Base-by-base conservation (phyloP, 2,888 invertebrate genomes). In the Conchocele bisecta region DNA sequence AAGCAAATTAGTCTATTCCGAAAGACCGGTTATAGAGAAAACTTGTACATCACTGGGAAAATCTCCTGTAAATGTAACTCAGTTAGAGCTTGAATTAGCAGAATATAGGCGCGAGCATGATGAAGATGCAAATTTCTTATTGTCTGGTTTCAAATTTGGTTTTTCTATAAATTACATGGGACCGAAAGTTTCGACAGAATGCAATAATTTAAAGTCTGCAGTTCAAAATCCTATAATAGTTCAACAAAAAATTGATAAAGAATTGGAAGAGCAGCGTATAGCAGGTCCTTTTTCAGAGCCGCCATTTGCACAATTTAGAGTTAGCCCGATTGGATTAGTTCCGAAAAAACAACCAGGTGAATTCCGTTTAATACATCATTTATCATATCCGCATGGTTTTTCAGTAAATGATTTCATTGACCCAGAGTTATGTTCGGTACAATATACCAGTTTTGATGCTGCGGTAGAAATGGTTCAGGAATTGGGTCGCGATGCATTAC, bases 141-240 rank as follows among this genome's bases (percentile, higher is more conserved):
- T 46, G 24, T 39, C 26, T 33, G 69, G 64, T 29, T 69, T 74
- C 50, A 37, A 17, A 31, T 1, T 46, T 15, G 74, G 74, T 7
- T 74, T 74, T 48, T 37, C 60, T 20, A 35, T 69, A 46, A 48
- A 69, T 5, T 74, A 64, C 31, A 20, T 44, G 6, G 68, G 74
- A 3, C 51, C 58, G 6, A 26, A 57, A 13, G 17, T 3, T 28
- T 33, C 68, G 9, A 15, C 51, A 28, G 51, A 64, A n/a, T 28
- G 64, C 13, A 57, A 58, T 4, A 61, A 71, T 31, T 46, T 75
- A 11, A 64, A 59, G 33, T 74, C 74, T 33, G 60, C 57, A 9
- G 37, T 3, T 1, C 1, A 59, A 3, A 22, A 41, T 9, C 39
- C 50, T 0, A 48, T 57, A 15, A 51, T 60, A 15, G 57, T 64